These are phyloP conservation scores for Bombyx huttoni DNA, from an alignment of 2,888 invertebrate genomes.

Conservation along the genomic window DNA sequence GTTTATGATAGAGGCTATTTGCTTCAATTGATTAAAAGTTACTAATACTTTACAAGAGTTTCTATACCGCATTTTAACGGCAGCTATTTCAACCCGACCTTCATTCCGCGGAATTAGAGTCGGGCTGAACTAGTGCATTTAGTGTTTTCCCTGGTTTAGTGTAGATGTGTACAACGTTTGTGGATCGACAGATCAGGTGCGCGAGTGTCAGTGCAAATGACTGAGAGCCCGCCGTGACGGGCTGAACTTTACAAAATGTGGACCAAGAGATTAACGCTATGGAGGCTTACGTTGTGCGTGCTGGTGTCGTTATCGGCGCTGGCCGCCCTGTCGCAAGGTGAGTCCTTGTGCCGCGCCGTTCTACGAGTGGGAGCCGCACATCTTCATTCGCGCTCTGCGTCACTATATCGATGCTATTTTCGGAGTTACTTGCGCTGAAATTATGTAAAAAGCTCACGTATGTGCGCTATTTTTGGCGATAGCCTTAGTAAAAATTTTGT, in stretches of 20 bases:
- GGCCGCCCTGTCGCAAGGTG: slow-evolving; percentile 59
- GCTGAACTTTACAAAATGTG: slow-evolving; percentile 64
- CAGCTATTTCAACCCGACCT: slow-evolving; percentile 35
- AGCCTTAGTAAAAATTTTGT: slow-evolving; percentile 57
- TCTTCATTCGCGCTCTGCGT: slow-evolving; percentile 48
- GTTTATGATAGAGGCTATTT: slow-evolving; percentile 29
- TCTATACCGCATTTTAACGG: slow-evolving; percentile 35
- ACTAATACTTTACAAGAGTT: neutral
- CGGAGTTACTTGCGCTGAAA: slow-evolving; percentile 69
- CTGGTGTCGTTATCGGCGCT: slow-evolving; percentile 56
- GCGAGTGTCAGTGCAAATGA: slow-evolving; percentile 71
- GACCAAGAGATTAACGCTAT: slow-evolving; percentile 63
- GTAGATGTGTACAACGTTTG: slow-evolving; percentile 51
- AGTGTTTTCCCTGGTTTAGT: slow-evolving; percentile 37
- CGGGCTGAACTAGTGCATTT: slow-evolving; percentile 24
- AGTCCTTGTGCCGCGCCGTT: slow-evolving; percentile 29
- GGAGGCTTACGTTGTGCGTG: slow-evolving; percentile 67
- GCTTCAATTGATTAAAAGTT: slow-evolving; percentile 10
- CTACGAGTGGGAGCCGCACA: slow-evolving; percentile 22
- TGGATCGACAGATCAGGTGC: slow-evolving; percentile 63
- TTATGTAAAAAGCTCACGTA: slow-evolving; percentile 72
- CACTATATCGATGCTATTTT: slow-evolving; percentile 63
- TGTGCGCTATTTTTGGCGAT: slow-evolving; percentile 65
- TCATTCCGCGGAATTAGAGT: slow-evolving; percentile 47
- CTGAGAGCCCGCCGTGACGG: slow-evolving; percentile 59